phyloP scores from a whole-genome alignment of 2,888 invertebrate species.

The Rhingia rostrata region DNA sequence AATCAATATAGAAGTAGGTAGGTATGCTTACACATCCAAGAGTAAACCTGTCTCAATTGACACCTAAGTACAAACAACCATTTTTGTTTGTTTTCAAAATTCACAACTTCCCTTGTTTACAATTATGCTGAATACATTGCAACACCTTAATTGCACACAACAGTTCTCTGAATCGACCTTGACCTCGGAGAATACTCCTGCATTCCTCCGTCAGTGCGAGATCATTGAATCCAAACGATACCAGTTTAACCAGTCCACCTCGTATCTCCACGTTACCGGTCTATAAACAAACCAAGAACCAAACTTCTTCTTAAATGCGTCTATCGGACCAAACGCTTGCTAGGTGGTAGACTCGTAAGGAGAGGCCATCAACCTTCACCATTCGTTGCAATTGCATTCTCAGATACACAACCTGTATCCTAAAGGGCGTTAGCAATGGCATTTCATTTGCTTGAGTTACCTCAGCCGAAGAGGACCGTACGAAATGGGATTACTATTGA shows the following conservation, averaged over 20 bases:
- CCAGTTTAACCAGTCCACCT: constrained; percentile 17
- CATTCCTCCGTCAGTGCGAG: background rate
- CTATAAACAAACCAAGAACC: background rate
- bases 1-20: too few species aligned
- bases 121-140: too few species aligned
- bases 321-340: background rate
- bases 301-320: background rate
- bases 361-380: background rate
- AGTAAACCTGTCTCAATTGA: too few species aligned
- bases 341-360: background rate
- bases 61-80: too few species aligned
- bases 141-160: too few species aligned
- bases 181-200: background rate
- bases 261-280: background rate
- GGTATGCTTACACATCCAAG: too few species aligned
- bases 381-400: background rate
- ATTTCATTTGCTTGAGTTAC: constrained; percentile 2
- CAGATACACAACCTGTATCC: background rate
- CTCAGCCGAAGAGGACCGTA: background rate
- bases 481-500: background rate
- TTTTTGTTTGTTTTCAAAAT: too few species aligned
- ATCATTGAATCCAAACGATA: background rate
- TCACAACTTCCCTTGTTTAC: too few species aligned
- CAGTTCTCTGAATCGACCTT: too few species aligned
- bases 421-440: background rate